Evolutionary conservation across 2,797 vertebrate species (phyloP).

Genomic region (Cyprinodon diabolis): DNA sequence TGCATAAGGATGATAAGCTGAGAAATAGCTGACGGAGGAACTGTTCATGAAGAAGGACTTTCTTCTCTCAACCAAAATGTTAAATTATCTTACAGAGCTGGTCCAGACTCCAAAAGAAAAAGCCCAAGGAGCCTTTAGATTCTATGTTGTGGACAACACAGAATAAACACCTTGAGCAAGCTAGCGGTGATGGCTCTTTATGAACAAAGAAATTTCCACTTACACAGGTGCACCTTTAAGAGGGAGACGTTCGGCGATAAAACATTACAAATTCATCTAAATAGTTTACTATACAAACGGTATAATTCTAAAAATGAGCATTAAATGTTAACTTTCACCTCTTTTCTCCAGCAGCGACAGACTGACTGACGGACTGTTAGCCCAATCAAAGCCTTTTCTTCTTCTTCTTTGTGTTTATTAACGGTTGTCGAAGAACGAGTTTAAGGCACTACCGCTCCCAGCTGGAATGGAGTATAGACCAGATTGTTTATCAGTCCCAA

Average conservation of each 20-base stretch:
- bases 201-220: constrained; percentile 43
- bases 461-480: too few species aligned
- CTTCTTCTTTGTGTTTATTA: neutral
- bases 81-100: constrained; percentile 22
- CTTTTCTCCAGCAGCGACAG: constrained; percentile 12
- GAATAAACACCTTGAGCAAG: constrained; percentile 10
- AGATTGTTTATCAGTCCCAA: too few species aligned
- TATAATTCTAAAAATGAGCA: constrained; percentile 7
- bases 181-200: constrained; percentile 11
- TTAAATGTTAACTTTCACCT: constrained; percentile 40
- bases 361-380: constrained; percentile 31
- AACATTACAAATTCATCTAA: constrained; percentile 30
- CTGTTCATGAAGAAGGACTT: neutral
- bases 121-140: constrained; percentile 26
- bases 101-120: constrained; percentile 13
- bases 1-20: neutral
- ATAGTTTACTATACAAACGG: constrained; percentile 4
- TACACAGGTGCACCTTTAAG: constrained; percentile 45
- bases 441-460: neutral
- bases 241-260: neutral
- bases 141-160: constrained; percentile 2
- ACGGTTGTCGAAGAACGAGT: neutral
- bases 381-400: constrained; percentile 28
- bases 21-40: too few species aligned
- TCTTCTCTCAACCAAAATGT: neutral